phyloP scores from a whole-genome alignment of 2,888 invertebrate species.

The Drosophila rellima region DNA sequence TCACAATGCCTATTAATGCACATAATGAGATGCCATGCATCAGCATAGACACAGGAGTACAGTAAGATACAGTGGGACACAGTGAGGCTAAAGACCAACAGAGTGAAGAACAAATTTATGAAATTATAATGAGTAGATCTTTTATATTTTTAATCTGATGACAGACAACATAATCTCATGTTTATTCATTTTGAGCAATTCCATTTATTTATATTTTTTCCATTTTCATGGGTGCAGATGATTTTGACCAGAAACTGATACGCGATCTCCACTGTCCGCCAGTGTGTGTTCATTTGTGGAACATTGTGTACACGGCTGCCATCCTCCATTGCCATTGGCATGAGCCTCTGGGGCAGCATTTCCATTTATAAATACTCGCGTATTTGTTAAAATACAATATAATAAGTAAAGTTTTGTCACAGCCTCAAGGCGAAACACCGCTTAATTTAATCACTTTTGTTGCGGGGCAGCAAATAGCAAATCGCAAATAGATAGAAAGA shows the following conservation, averaged over 20 bases:
- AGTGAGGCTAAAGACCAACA: background rate
- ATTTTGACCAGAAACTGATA: background rate
- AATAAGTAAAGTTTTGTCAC: conserved; percentile 39
- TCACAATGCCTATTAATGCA: conserved; percentile 63
- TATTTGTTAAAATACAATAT: conserved; percentile 58
- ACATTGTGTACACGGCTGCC: conserved; percentile 8
- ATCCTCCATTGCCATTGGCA: background rate
- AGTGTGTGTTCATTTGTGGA: conserved; percentile 8
- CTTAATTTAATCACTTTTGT: conserved; percentile 74
- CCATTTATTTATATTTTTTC: too few relatives aligned
- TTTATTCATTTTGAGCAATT: too few relatives aligned
- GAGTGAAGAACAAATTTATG: background rate
- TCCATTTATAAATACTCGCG: conserved; percentile 64
- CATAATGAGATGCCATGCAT: conserved; percentile 68
- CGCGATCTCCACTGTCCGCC: background rate
- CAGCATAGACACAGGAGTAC: conserved; percentile 33
- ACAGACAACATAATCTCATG: too few relatives aligned
- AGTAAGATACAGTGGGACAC: too few relatives aligned
- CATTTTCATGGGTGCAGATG: background rate
- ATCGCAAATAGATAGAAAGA: conserved; percentile 12
- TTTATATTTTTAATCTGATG: too few relatives aligned
- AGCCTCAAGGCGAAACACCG: conserved; percentile 32
- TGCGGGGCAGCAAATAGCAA: conserved; percentile 37
- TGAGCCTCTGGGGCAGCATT: conserved; percentile 46
- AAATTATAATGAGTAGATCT: too few relatives aligned